phyloP scores from a whole-genome alignment of 2,797 vertebrate species.

The Buceros bicornis region DNA sequence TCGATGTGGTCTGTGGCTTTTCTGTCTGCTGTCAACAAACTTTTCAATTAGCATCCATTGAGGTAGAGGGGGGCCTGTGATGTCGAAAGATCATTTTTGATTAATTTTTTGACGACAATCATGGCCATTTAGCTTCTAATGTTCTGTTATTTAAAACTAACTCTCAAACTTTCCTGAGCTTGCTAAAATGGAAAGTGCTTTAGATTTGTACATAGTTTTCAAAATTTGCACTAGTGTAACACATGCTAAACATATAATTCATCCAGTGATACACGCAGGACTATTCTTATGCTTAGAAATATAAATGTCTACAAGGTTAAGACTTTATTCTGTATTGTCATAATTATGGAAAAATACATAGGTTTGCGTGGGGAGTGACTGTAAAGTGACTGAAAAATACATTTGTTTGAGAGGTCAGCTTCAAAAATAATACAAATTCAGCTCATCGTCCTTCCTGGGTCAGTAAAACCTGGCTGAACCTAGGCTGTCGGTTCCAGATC shows the following conservation, averaged over 20 bases:
- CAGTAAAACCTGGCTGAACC: neutral
- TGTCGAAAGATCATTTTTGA: neutral
- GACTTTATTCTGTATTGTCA: neutral
- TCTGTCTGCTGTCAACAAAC: neutral
- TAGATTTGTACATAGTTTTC: neutral
- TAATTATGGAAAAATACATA: neutral
- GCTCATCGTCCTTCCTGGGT: neutral
- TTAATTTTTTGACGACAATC: neutral
- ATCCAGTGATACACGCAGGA: neutral
- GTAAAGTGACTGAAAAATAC: neutral
- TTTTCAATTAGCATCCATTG: neutral
- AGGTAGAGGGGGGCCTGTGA: neutral
- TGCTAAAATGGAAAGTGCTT: neutral
- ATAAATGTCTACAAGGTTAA: neutral
- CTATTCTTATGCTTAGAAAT: neutral
- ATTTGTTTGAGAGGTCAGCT: neutral
- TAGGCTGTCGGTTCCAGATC: neutral
- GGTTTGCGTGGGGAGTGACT: neutral
- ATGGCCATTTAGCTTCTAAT: neutral
- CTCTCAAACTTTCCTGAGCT: neutral
- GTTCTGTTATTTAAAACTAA: neutral
- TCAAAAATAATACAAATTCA: neutral
- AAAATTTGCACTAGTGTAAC: neutral
- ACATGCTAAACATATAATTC: neutral
- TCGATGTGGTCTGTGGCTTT: fast-evolving